Conservation (phyloP, 2,797 vertebrate genomes). For the Spinus pinus region DNA sequence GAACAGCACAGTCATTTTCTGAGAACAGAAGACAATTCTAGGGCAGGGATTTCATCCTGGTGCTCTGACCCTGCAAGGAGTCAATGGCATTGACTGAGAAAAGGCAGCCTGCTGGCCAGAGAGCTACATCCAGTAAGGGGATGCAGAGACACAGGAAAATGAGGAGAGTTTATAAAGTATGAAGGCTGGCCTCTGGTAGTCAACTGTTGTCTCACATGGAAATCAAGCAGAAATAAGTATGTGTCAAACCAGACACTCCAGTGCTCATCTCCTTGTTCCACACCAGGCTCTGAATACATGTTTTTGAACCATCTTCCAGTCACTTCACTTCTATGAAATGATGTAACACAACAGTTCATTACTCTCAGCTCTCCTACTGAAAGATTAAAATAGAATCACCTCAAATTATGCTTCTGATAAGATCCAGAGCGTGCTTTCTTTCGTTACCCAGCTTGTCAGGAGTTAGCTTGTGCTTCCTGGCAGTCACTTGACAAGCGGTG, state of each 20-base stretch:
- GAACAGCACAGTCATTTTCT: not conserved
- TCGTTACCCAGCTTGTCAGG: not conserved
- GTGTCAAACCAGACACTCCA: not conserved
- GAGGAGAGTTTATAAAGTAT: not conserved
- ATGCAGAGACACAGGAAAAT: not conserved
- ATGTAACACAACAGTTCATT: not conserved
- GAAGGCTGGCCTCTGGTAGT: not conserved
- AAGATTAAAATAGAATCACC: slow-evolving; percentile 19
- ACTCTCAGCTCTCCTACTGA: not conserved
- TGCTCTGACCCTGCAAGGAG: not conserved
- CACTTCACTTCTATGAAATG: not conserved
- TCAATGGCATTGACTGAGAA: not conserved
- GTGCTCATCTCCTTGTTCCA: not conserved
- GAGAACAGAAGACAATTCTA: not conserved
- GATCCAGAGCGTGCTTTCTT: not conserved
- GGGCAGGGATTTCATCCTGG: not conserved
- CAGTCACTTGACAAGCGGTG: not conserved
- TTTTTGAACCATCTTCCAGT: not conserved
- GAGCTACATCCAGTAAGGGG: not conserved
- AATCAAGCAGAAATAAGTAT: not conserved
- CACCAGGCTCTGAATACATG: not conserved
- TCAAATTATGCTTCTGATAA: not conserved
- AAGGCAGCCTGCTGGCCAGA: not conserved
- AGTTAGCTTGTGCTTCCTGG: not conserved
- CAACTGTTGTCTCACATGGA: not conserved